Conservation (phyloP, 2,113 vertebrate species). For the Rostratula benghalensis region DNA sequence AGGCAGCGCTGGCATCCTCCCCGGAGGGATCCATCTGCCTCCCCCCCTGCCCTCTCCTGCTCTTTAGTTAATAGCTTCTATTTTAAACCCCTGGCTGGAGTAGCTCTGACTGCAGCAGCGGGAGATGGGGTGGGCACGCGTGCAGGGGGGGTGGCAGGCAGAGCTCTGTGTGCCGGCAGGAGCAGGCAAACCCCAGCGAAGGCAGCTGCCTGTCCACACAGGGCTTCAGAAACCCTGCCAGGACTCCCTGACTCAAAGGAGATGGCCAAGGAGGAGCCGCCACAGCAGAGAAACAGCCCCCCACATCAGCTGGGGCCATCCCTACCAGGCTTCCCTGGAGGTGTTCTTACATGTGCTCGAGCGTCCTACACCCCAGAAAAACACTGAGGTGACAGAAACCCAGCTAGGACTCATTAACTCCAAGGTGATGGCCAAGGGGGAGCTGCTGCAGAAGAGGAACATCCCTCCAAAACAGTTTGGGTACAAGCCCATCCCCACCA, state of each 20-base stretch:
- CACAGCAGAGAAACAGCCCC: background rate
- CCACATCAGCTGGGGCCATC: too few species aligned
- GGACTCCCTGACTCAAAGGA: background rate
- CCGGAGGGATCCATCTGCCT: background rate
- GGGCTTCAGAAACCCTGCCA: background rate
- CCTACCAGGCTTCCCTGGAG: too few species aligned
- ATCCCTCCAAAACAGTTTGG: background rate
- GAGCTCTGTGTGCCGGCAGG: background rate
- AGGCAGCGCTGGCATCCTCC: background rate
- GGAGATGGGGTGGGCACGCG: background rate
- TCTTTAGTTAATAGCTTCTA: background rate
- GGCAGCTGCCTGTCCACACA: fast-evolving
- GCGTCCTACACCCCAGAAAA: too few species aligned
- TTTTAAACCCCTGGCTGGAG: background rate
- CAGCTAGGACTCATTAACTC: background rate
- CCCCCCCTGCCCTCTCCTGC: background rate
- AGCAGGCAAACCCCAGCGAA: background rate
- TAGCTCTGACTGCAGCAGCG: fast-evolving
- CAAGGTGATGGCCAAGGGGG: background rate
- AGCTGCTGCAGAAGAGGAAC: background rate
- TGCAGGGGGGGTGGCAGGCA: background rate
- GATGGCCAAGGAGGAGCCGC: background rate
- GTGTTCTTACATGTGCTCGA: too few species aligned
- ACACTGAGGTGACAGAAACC: background rate
- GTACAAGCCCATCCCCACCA: background rate